phyloP scores from a whole-genome alignment of 1,140 invertebrate genomes.

The Eubasilissa regina region DNA sequence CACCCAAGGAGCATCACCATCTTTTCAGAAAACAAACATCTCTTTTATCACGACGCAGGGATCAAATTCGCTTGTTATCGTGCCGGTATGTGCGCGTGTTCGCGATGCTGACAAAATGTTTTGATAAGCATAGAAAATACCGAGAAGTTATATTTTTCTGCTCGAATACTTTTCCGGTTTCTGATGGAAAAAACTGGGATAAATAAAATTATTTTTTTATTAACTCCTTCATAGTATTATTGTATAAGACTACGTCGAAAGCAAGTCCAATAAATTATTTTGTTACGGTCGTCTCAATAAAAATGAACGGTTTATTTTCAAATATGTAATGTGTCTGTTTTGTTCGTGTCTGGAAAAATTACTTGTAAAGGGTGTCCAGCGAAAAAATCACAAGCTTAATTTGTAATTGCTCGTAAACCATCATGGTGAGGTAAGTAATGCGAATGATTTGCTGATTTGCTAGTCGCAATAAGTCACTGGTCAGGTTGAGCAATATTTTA shows the following conservation, averaged over 20 bases:
- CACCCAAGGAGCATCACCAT: background rate
- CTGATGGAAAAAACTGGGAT: background rate
- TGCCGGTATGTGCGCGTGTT: background rate
- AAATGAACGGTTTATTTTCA: too few species aligned
- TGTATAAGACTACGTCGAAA: background rate
- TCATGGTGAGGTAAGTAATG: too few species aligned
- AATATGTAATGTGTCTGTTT: too few species aligned
- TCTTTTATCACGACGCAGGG: background rate
- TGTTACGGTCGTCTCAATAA: too few species aligned
- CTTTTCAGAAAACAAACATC: conserved; percentile 3
- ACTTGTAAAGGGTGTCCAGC: too few species aligned
- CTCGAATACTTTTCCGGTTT: background rate
- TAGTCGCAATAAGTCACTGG: too few species aligned
- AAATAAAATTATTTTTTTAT: conserved; percentile 38
- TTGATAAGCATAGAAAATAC: conserved; percentile 52
- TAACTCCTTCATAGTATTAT: background rate
- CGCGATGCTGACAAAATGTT: conserved; percentile 19
- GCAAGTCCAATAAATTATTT: too few species aligned
- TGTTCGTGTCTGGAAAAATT: too few species aligned
- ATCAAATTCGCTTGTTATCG: conserved; percentile 18
- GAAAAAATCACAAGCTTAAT: too few species aligned
- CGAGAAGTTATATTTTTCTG: conserved; percentile 51
- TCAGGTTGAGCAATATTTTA: too few species aligned
- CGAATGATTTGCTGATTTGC: too few species aligned
- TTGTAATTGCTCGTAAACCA: too few species aligned